Evolutionary conservation across 2,797 vertebrate species (phyloP).

Genomic region (Platyrinchus mystaceus): DNA sequence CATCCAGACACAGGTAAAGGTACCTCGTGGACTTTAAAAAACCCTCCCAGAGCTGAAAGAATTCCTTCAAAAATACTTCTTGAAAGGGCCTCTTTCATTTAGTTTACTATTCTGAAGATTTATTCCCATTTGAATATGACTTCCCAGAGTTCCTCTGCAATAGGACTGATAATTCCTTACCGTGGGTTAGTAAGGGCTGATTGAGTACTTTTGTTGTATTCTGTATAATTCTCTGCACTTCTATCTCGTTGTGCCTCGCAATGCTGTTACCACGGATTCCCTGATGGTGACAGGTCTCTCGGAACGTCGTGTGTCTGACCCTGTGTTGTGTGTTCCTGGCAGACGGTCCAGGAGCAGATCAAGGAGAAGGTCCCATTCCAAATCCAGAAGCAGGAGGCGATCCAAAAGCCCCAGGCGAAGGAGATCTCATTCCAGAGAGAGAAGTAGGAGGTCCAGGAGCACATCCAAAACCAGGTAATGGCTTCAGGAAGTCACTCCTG

Average conservation of each 20-base stretch:
- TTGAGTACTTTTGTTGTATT: no score
- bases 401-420: slow-evolving; percentile 93
- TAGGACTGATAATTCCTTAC: not conserved
- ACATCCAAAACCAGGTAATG: slow-evolving; percentile 86
- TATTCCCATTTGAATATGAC: accelerated
- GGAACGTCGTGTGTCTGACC: not conserved
- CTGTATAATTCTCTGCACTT: no score
- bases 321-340: not conserved
- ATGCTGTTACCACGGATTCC: no score
- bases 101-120: not conserved
- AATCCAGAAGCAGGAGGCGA: slow-evolving; percentile 88
- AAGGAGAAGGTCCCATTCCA: slow-evolving; percentile 89
- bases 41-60: not conserved
- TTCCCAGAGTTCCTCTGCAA: not conserved
- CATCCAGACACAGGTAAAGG: slow-evolving; percentile 91
- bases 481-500: no score
- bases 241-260: no score
- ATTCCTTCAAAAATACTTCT: not conserved
- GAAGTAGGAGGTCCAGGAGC: slow-evolving; percentile 85
- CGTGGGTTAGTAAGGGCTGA: not conserved
- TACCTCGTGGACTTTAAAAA: not conserved
- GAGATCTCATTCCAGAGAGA: slow-evolving; percentile 89
- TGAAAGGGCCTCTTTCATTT: not conserved
- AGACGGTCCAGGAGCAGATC: slow-evolving; percentile 95
- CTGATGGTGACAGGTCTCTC: no score